phyloP scores from a whole-genome alignment of 2,113 vertebrate genomes.

The Dicentrarchus labrax region DNA sequence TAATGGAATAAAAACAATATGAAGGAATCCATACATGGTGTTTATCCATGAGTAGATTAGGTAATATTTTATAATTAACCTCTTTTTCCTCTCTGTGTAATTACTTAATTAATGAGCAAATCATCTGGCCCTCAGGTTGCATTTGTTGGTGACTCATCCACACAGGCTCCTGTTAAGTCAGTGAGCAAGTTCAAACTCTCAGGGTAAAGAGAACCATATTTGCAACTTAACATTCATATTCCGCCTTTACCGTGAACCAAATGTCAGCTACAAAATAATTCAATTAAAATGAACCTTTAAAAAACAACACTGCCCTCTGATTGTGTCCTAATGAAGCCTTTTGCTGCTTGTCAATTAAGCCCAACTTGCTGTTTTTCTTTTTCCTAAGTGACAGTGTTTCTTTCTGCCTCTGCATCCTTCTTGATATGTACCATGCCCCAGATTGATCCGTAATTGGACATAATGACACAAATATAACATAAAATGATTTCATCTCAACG shows the following conservation, averaged over 20 bases:
- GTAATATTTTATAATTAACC: constrained; percentile 64
- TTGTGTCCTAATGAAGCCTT: constrained; percentile 57
- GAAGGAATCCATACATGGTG: constrained; percentile 36
- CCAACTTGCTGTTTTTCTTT: constrained; percentile 27
- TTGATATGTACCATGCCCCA: constrained; percentile 36
- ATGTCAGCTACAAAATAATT: constrained; percentile 57
- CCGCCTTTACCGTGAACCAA: constrained; percentile 38
- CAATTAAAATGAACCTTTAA: constrained; percentile 58
- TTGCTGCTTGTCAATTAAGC: constrained; percentile 54
- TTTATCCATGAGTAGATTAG: constrained; percentile 50
- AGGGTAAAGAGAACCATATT: constrained; percentile 40
- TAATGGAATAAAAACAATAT: constrained; percentile 7
- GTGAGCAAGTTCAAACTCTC: constrained; percentile 29
- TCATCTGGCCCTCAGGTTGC: constrained; percentile 53
- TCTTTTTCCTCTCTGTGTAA: constrained; percentile 57
- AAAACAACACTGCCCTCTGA: constrained; percentile 43
- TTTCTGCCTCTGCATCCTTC: constrained; percentile 19
- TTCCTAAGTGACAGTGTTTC: constrained; percentile 20
- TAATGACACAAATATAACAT: constrained; percentile 58
- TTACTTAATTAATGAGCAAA: constrained; percentile 71
- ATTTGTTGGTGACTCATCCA: constrained; percentile 61
- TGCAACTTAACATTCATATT: constrained; percentile 44
- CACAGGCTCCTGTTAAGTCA: constrained; percentile 30
- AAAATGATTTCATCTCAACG: constrained; percentile 59
- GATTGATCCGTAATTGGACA: constrained; percentile 56